Evolutionary conservation across 2,113 vertebrate genomes (phyloP), one percentile per base, ranked within the genome.

Genomic region (Channa maculata): DNA sequence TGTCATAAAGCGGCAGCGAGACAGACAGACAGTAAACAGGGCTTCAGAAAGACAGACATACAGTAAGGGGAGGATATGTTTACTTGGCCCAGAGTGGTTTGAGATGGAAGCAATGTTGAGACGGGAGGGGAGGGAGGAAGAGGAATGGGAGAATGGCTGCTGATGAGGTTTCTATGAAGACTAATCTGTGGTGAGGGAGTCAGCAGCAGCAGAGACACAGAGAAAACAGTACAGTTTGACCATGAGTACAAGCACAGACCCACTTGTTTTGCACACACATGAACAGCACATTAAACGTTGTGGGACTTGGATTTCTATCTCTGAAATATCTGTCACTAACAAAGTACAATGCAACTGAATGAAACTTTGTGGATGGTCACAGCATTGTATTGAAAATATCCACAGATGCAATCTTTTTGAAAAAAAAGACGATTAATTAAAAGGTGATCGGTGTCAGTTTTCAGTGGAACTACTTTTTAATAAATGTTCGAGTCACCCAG

Each of bases 41-140:
- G 33, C 74, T 52, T 68, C 55, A 72, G 69, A 80, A 41, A 50
- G 77, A 88, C 60, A 45, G 57, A 58, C 54, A 49, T 11, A 43
- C 37, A n/a, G 36, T 3, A 62, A 75, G 71, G 39, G 82, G 79
- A 85, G 74, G 83, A 83, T 78, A 71, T 84, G 79, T 88, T 86
- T 87, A 73, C 65, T 63, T 82, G 84, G 70, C 77, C 68, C 53
- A 34, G 33, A 71, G 57, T 14, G 70, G 83, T 10, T 67, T 36
- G 49, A 74, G 64, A 86, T 67, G 49, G 78, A 63, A 80, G 74
- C 53, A 50, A 52, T 48, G 57, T 33, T 15, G 39, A 34, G 60
- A 77, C 67, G 67, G 73, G 38, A 15, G 71, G 11, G 50, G 50
- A 15, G 24, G 33, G 48, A 43, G 71, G 37, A 11, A n/a, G 59